Evolutionary conservation across 2,888 invertebrate species (phyloP), one percentile per base, ranked within the genome.

Genomic region (Arge pagana): DNA sequence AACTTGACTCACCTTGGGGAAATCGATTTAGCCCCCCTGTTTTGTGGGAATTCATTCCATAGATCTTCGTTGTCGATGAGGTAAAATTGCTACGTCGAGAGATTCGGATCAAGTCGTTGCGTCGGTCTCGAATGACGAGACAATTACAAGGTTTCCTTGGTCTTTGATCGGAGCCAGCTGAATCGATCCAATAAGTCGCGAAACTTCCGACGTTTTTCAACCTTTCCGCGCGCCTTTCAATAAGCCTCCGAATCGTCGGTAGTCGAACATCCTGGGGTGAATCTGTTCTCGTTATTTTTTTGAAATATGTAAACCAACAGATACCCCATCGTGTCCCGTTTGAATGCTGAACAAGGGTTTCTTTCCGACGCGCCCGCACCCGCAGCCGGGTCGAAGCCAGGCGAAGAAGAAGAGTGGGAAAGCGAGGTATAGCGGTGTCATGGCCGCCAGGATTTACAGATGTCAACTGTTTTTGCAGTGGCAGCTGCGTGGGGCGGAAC

Each of bases 401-500:
- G 48, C 53, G 45, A 48, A 49, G 39, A 50, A 50, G 37, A 21
- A 24, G 24, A 40, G 41, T 40, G 36, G 28, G 43, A 35, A 48
- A 49, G 31, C 19, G 40, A 42, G 36, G 31, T 18, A 52, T 54
- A 35, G 28, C 35, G 36, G 43, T 41, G 42, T 51, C 48, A 48
- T 48, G 37, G 24, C 45, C 37, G 53, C 48, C 53, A 39, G 61
- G 67, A 68, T 68, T 68, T 68, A 70, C 70, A 68, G 67, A 70
- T 70, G 70, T 68, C 68, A 68, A 68, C 65, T 67, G 70, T 68
- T 70, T 68, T 70, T 67, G 65, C 65, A 66, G 64, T 58, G 62
- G 63, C 70, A 68, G 67, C 70, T 68, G 70, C 63, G 58, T 58
- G 56, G 65, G 62, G 63, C 57, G 63, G 63, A 58, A 59, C 60